Evolutionary conservation across 2,113 vertebrate genomes (phyloP).

Genomic region (Atlantisia rogersi): DNA sequence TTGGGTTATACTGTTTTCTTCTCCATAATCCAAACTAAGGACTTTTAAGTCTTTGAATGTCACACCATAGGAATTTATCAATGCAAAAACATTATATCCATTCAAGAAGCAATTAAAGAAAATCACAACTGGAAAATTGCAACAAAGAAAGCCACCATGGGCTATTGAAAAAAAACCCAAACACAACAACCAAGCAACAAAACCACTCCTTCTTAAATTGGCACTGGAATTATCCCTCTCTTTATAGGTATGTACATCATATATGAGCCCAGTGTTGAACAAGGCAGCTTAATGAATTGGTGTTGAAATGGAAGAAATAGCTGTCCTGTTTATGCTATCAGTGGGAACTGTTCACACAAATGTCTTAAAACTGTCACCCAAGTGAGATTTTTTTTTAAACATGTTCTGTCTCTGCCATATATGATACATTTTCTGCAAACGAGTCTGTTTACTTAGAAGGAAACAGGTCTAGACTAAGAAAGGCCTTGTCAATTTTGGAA

Average conservation of each 20-base stretch:
- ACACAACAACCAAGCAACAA: too few species aligned
- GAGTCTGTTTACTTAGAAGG: background rate
- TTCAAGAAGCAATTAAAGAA: background rate
- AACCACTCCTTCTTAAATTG: background rate
- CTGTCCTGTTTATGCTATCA: background rate
- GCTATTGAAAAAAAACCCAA: background rate
- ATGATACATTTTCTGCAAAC: background rate
- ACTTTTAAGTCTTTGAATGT: background rate
- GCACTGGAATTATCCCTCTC: background rate
- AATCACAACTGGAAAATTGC: background rate
- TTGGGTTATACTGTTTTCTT: background rate
- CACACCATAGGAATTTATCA: background rate
- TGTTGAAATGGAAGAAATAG: background rate
- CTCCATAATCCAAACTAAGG: background rate
- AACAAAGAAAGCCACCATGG: background rate
- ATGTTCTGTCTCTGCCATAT: background rate
- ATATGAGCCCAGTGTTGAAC: accelerated
- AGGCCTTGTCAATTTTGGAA: background rate
- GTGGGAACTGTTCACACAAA: background rate
- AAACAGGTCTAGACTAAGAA: background rate
- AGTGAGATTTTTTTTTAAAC: background rate
- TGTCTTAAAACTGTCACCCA: background rate
- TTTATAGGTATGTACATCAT: background rate
- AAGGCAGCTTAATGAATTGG: background rate
- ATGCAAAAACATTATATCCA: accelerated